Evolutionary conservation across 35 echinoderm and acorn worm species (phyloP).

Genomic region (Heliocidaris tuberculata): DNA sequence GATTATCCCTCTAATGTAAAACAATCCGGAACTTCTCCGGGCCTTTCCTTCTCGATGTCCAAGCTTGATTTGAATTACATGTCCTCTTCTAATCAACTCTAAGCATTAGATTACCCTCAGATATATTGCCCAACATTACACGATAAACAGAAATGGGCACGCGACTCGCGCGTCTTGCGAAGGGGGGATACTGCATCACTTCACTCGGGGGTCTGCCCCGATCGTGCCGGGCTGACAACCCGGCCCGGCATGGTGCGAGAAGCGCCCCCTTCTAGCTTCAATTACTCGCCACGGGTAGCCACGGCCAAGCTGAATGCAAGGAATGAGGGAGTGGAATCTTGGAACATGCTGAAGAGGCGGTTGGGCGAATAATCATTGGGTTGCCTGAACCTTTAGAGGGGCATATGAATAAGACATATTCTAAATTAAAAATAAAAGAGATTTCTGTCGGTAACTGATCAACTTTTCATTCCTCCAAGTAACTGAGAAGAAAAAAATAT

Average conservation of each 20-base stretch:
- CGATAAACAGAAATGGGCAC: background rate
- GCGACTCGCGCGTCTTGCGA: background rate
- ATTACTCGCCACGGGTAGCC: background rate
- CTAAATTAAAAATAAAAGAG: too few species aligned
- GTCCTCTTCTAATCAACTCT: background rate
- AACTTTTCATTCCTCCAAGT: too few species aligned
- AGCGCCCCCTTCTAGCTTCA: background rate
- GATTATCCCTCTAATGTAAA: background rate
- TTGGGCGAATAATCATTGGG: background rate
- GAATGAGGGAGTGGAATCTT: background rate
- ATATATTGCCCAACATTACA: background rate
- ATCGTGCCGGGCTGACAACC: conserved; percentile 5
- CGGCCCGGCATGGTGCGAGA: background rate
- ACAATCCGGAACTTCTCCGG: background rate
- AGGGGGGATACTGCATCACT: background rate
- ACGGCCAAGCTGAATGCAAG: background rate
- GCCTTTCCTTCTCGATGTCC: background rate
- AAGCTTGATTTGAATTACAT: conserved; percentile 4
- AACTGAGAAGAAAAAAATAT: too few species aligned
- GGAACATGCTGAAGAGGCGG: background rate
- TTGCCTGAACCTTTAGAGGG: background rate
- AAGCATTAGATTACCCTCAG: background rate
- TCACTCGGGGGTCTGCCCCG: background rate
- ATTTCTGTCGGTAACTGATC: too few species aligned
- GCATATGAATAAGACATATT: background rate